Evolutionary conservation across 2,888 invertebrate genomes (phyloP).

Genomic region (Eristalis tenax): DNA sequence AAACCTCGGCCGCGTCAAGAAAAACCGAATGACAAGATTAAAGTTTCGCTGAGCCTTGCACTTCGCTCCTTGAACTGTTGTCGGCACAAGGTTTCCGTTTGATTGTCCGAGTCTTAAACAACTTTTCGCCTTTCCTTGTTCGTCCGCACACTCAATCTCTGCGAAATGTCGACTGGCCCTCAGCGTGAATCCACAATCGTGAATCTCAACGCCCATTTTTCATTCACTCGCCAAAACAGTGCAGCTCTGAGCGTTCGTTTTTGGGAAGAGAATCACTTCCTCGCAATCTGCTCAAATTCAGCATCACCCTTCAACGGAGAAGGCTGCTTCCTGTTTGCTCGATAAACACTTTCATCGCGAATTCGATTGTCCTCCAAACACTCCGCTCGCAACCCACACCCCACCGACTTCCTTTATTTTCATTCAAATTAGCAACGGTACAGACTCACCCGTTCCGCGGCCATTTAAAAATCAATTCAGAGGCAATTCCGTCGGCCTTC

Average conservation of each 20-base stretch:
- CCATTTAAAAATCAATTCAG: slow-evolving; percentile 36
- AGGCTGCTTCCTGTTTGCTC: neutral
- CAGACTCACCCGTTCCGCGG: slow-evolving; percentile 7
- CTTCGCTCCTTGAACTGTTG: too few relatives aligned
- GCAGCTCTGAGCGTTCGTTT: neutral
- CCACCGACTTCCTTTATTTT: neutral
- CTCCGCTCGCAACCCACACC: too few relatives aligned
- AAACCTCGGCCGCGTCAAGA: too few relatives aligned
- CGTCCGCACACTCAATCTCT: too few relatives aligned
- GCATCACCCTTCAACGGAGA: neutral
- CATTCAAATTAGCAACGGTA: neutral
- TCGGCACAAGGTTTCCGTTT: too few relatives aligned
- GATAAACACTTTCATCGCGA: neutral
- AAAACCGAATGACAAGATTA: too few relatives aligned
- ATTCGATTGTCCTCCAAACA: neutral
- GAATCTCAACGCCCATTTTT: neutral
- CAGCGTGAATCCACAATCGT: neutral
- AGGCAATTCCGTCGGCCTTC: slow-evolving; percentile 29
- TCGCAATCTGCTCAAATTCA: neutral
- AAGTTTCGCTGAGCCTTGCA: too few relatives aligned
- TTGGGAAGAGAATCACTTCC: neutral
- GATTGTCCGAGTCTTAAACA: too few relatives aligned
- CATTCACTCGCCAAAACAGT: neutral
- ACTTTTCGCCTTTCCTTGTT: too few relatives aligned
- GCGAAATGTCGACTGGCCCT: neutral